A percentile compares a stretch with the other conserved stretches of the same genome.
Evolutionary conservation across 2,113 vertebrate genomes (phyloP).

Genomic region (Eolophus roseicapilla): DNA sequence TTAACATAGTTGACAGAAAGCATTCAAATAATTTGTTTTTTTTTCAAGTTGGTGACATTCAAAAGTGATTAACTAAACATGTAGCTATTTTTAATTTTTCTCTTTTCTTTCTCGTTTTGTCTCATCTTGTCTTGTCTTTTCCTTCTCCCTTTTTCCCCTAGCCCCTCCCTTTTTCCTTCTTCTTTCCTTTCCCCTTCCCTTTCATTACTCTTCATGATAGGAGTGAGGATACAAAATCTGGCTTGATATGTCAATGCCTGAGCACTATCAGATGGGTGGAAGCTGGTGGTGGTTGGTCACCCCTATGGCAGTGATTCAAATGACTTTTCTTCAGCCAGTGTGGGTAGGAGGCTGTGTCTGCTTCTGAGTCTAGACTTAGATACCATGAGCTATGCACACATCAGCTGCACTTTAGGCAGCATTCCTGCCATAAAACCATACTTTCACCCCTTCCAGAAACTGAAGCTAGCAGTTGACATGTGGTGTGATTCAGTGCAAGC

Average conservation of each 20-base stretch:
- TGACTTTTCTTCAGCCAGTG: background rate
- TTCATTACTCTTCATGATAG: background rate
- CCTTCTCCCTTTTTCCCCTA: background rate
- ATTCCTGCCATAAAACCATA: background rate
- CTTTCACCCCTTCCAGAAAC: background rate
- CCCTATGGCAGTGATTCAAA: background rate
- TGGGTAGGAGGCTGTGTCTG: slow-evolving; percentile 15
- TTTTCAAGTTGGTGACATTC: background rate
- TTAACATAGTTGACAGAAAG: slow-evolving; percentile 24
- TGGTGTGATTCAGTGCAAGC: background rate
- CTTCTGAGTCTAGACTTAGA: background rate
- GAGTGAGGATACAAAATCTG: background rate
- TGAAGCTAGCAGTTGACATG: background rate
- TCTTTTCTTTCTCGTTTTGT: background rate
- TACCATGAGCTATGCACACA: background rate
- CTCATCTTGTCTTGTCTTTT: background rate
- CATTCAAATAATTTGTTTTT: background rate
- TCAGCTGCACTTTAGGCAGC: background rate
- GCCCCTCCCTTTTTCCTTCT: too few relatives aligned
- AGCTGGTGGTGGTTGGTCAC: background rate
- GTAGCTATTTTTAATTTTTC: background rate
- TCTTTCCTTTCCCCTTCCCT: background rate
- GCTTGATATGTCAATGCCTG: rapidly evolving
- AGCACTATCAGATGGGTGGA: background rate
- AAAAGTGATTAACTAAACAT: background rate